phyloP scores from a whole-genome alignment of 2,888 invertebrate species.

The Nomada fucata region DNA sequence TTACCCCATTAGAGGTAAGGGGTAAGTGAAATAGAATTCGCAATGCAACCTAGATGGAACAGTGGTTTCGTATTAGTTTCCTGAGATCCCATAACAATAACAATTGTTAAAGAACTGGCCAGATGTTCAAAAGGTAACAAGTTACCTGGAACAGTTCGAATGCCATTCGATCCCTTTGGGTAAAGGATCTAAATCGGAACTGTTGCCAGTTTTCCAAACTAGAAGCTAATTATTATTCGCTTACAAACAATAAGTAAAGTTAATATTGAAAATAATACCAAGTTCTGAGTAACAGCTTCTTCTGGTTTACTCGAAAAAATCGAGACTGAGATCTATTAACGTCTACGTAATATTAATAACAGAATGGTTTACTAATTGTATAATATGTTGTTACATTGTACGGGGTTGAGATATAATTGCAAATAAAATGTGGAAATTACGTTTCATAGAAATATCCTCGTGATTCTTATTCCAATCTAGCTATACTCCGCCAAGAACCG shows the following conservation, averaged over 20 bases:
- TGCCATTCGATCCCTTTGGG: conserved; percentile 1
- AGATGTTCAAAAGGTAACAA: conserved; percentile 16
- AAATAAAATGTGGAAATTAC: background rate
- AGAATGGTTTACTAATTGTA: too few species aligned
- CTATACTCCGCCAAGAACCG: conserved; percentile 43
- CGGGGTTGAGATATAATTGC: background rate
- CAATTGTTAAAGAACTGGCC: conserved; percentile 35
- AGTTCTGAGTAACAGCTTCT: background rate
- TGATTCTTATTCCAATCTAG: conserved; percentile 30
- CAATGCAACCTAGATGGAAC: background rate
- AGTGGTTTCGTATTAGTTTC: conserved; percentile 21
- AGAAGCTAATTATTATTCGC: background rate
- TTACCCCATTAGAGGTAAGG: conserved; percentile 1
- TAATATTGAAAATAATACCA: background rate
- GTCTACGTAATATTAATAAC: background rate
- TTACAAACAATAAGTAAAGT: background rate
- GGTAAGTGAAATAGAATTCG: background rate
- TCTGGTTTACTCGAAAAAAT: too few species aligned
- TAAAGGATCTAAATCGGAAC: background rate
- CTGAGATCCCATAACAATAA: conserved; percentile 2
- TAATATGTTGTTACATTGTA: too few species aligned
- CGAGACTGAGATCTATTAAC: background rate
- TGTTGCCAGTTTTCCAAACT: background rate
- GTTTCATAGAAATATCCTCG: background rate
- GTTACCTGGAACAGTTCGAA: background rate